Conservation (phyloP, 2,113 vertebrate species). For the Archocentrus centrarchus region DNA sequence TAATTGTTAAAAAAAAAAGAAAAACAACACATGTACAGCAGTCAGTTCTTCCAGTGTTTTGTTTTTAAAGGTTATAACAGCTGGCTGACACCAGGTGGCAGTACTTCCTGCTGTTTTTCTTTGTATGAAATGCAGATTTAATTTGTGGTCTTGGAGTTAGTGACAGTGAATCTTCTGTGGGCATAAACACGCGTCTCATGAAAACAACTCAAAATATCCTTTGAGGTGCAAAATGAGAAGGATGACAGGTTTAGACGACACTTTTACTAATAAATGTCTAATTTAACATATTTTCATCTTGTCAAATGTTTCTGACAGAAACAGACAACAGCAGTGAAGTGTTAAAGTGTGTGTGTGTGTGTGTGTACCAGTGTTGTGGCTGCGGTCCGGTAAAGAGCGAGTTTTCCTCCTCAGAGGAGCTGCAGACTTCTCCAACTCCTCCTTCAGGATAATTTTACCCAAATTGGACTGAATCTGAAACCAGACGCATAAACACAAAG, state of each 20-base stretch:
- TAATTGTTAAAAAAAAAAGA: no score
- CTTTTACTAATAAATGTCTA: rapidly evolving
- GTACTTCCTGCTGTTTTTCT: background rate
- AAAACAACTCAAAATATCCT: background rate
- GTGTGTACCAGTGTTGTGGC: conserved; percentile 21
- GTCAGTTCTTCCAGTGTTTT: background rate
- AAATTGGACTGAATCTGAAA: conserved; percentile 93
- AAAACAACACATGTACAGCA: background rate
- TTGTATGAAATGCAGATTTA: background rate
- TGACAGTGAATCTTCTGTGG: no score
- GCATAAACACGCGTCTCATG: no score
- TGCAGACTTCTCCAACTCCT: conserved; percentile 86
- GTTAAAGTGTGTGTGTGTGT: background rate
- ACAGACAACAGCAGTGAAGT: no score
- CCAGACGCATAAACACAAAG: background rate
- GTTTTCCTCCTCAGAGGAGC: conserved; percentile 89
- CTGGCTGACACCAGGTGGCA: background rate
- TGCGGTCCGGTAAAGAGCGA: conserved; percentile 87
- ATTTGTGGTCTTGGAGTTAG: no score
- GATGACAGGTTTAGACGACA: background rate
- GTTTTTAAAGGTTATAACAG: background rate
- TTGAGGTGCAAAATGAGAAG: background rate
- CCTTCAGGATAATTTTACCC: conserved; percentile 93
- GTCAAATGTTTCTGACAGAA: background rate
- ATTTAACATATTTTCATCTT: background rate